These are phyloP conservation scores for Drosophila pachea DNA, from an alignment of 1,140 invertebrate genomes.

Conservation along the genomic window DNA sequence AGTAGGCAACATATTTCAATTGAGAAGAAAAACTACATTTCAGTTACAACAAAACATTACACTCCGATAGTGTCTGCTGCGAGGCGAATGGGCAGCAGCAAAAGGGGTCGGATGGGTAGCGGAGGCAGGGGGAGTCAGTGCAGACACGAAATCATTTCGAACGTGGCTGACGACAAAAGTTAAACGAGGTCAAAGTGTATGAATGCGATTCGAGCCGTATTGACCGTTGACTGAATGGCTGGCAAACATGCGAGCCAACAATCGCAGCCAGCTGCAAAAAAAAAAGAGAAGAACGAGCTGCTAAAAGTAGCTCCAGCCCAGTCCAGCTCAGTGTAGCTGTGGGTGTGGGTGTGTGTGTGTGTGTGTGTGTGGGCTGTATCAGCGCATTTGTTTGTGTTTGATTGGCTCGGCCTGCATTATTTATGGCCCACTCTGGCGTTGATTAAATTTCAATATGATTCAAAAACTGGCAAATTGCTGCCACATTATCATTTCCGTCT, in stretches of 20 bases:
- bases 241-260: constrained; percentile 51
- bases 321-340: neutral
- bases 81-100: constrained; percentile 26
- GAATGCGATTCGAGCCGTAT: constrained; percentile 51
- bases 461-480: constrained; percentile 33
- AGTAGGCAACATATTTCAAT: constrained; percentile 60
- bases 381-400: constrained; percentile 32
- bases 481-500: constrained; percentile 10
- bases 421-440: constrained; percentile 33
- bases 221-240: constrained; percentile 62
- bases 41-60: constrained; percentile 56
- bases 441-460: constrained; percentile 44
- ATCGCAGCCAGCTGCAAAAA: constrained; percentile 5
- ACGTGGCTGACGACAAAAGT: constrained; percentile 50
- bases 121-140: neutral
- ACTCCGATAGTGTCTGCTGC: constrained; percentile 44
- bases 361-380: constrained; percentile 28
- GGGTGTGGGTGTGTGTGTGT: constrained; percentile 12
- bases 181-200: constrained; percentile 62
- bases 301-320: constrained; percentile 21
- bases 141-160: constrained; percentile 61
- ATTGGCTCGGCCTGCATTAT: constrained; percentile 39
- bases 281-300: constrained; percentile 13
- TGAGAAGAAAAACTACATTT: constrained; percentile 43
- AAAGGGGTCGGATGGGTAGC: neutral